Base-by-base conservation (phyloP, 2,888 invertebrate genomes). In the Eupithecia exiguata region DNA sequence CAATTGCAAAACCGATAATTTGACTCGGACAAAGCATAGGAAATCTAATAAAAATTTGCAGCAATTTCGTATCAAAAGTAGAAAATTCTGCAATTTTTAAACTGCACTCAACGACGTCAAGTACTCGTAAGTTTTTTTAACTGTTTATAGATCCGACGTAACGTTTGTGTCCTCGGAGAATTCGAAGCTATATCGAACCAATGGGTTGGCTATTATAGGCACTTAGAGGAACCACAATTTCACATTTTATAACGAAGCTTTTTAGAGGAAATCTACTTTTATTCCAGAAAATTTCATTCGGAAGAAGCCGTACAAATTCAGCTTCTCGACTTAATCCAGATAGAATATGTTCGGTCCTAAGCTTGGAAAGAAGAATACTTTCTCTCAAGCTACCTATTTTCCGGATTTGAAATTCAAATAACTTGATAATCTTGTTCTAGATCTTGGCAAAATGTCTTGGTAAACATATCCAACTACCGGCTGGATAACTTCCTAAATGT, bases 381-480 rank as follows among this genome's bases (percentile, higher is more conserved):
- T 75, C 69, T 65, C 49, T 62, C 61, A 53, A 67, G 75, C 70
- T 73, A n/a, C n/a, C n/a, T n/a, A 75, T 73, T 73, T 70, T 58
- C 70, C 72, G 49, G 66, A 75, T 70, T 72, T 75, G 68, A 72
- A 73, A 73, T 75, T 75, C 75, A 75, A 69, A 68, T 71, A 70
- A 25, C 70, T 68, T 68, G 72, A 75, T 70, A 75, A 70, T 65
- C 65, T 65, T 70, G 58, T 68, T 72, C 72, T 73, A 75, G 68
- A 68, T 75, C 75, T 68, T 72, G 63, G 68, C 69, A 70, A 72
- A 74, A 61, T 63, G 67, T 68, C 63, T 69, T 53, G 43, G 69
- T 65, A 66, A 65, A 70, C 70, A 72, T 63, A 49, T 72, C 61
- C 46, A 69, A 35, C 53, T 30, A 73, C 36, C 46, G 36, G 58